phyloP scores from a whole-genome alignment of 2,888 invertebrate species.

The Chydorus sphaericus region DNA sequence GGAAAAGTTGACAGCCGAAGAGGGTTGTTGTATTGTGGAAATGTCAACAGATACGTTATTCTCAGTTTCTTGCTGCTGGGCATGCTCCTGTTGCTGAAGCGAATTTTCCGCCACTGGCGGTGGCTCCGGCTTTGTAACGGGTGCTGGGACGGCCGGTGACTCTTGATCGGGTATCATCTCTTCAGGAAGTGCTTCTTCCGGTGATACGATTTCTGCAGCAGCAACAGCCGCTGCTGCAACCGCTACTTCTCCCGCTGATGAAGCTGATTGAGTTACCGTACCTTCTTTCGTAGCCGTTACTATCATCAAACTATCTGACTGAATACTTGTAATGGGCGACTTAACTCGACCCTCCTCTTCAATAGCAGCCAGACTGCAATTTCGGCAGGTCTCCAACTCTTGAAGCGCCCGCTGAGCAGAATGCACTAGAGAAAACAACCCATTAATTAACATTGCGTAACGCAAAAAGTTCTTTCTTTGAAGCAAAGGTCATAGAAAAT shows the following conservation, averaged over 20 bases:
- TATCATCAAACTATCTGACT: background rate
- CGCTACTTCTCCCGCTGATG: background rate
- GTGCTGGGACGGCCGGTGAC: slow-evolving; percentile 4
- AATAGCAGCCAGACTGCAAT: background rate
- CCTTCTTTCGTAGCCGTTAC: background rate
- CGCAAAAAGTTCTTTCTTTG: too few relatives aligned
- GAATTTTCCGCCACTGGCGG: background rate
- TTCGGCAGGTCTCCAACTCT: background rate
- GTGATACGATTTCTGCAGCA: background rate
- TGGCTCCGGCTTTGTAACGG: background rate
- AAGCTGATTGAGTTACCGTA: background rate
- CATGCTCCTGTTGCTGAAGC: slow-evolving; percentile 1
- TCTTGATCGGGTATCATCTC: slow-evolving; percentile 13
- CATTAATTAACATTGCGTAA: too few relatives aligned
- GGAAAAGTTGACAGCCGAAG: background rate
- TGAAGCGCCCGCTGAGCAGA: slow-evolving; percentile 4
- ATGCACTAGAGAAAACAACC: background rate
- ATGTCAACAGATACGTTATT: too few relatives aligned
- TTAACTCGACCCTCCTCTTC: background rate
- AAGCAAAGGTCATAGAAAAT: too few relatives aligned
- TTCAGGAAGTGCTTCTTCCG: slow-evolving; percentile 14
- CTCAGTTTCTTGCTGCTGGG: background rate
- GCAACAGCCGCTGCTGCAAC: background rate
- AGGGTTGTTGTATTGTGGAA: background rate
- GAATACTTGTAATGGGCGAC: background rate